Evolutionary conservation across 2,888 invertebrate species (phyloP), one percentile per base, ranked within the genome.

Genomic region (Rhingia rostrata): DNA sequence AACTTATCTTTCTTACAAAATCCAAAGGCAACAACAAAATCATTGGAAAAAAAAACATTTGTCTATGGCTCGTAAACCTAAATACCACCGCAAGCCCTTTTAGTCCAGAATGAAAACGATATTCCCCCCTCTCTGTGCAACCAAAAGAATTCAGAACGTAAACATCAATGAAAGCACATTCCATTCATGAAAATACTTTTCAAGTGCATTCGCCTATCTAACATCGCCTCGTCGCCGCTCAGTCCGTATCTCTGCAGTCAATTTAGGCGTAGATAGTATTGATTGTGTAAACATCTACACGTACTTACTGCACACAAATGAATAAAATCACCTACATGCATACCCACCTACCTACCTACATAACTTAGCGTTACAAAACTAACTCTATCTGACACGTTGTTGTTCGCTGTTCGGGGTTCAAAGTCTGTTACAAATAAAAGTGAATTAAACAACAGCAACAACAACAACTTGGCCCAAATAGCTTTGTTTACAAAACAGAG

Each of bases 91-190:
- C 58, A 58, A 64, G 33, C 66, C 58, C 9, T 66, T 33, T 64
- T 58, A 75, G 67, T 75, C 37, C 45, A 61, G 53, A 67, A 75
- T 67, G 74, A 60, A 58, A 51, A 54, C 12, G 39, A 32, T 33
- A 58, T 14, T 51, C 22, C 30, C 35, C 5, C 12, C 39, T 7
- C 39, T 14, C n/a, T 6, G 41, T 10, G 10, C n/a, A 7, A 47
- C 41, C 49, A 54, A 58, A 67, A 67, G 63, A 79, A 79, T 79
- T 73, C 45, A 73, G 32, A 83, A 83, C 73, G 78, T 83, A 79
- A 83, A 83, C 79, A 83, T 83, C 75, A 79, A 83, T 73, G 83
- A 67, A 73, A 67, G 67, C 79, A 73, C 78, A 73, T 83, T 83
- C 67, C 83, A 83, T 83, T 83, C 79, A 83, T 79, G 35, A 82